These are phyloP conservation scores for Oryctes rhinoceros DNA, from an alignment of 1,140 invertebrate species.

Conservation along the genomic window DNA sequence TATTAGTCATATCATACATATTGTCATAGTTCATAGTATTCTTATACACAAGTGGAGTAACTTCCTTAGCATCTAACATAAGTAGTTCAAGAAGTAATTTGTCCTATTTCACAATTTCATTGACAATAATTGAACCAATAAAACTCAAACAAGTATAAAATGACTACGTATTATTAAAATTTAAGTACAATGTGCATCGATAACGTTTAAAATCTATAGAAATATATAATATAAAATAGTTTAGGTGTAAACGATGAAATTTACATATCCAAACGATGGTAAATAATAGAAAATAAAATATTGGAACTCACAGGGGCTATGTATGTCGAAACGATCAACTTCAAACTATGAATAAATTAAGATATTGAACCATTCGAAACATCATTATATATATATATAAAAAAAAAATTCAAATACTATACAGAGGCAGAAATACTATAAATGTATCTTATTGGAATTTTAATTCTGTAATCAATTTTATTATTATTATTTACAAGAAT, in stretches of 20 bases:
- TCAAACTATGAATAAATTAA: constrained; percentile 25
- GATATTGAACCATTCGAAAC: background rate
- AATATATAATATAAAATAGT: background rate
- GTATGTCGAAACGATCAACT: background rate
- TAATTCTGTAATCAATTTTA: constrained; percentile 36
- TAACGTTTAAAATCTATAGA: background rate
- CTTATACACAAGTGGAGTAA: constrained; percentile 18
- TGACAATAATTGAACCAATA: background rate
- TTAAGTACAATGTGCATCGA: constrained; percentile 44
- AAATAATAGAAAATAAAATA: background rate
- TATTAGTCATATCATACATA: constrained; percentile 27
- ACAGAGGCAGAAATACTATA: constrained; percentile 38
- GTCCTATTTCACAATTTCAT: constrained; percentile 16
- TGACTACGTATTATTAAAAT: constrained; percentile 12
- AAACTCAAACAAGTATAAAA: constrained; percentile 22
- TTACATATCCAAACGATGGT: background rate
- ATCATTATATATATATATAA: background rate
- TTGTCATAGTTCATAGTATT: constrained; percentile 29
- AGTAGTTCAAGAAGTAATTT: background rate
- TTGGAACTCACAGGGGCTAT: background rate
- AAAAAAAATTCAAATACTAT: constrained; percentile 35
- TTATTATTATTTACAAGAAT: constrained; percentile 38
- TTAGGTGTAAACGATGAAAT: constrained; percentile 10
- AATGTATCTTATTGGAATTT: constrained; percentile 37
- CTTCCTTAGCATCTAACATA: constrained; percentile 7